phyloP scores from a whole-genome alignment of 1,140 invertebrate genomes.

The Halotydeus destructor region DNA sequence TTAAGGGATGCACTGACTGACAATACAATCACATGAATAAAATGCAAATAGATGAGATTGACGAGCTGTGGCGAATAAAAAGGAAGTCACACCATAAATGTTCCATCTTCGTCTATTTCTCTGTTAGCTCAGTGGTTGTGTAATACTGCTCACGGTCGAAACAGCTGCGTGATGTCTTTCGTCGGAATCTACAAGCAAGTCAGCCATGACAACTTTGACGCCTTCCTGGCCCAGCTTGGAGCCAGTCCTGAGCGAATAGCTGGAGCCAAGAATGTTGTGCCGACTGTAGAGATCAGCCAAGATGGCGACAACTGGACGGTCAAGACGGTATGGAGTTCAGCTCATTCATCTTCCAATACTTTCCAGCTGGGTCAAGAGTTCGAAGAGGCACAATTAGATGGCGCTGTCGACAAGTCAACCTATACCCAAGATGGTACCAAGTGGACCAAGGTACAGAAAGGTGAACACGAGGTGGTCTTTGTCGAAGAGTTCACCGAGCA shows the following conservation, averaged over 20 bases:
- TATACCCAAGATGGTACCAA: slow-evolving; percentile 30
- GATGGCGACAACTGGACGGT: slow-evolving; percentile 33
- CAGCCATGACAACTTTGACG: slow-evolving; percentile 1
- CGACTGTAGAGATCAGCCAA: background rate
- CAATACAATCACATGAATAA: no score
- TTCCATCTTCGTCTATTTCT: no score
- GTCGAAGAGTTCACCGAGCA: background rate
- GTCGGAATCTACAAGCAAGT: slow-evolving; percentile 3
- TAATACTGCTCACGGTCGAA: no score
- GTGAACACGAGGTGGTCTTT: background rate
- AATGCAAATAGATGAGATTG: no score
- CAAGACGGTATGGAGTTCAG: slow-evolving; percentile 59
- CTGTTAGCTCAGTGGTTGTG: no score
- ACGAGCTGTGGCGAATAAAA: no score
- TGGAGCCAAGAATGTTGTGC: background rate
- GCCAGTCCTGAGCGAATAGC: background rate
- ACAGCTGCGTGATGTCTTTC: no score
- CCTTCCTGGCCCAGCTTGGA: slow-evolving; percentile 1
- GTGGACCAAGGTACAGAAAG: slow-evolving; percentile 39
- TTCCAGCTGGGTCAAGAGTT: slow-evolving; percentile 62
- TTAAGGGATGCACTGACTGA: no score
- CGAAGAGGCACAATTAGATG: slow-evolving; percentile 65
- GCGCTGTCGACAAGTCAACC: slow-evolving; percentile 43
- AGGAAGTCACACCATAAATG: no score
- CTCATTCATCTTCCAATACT: slow-evolving; percentile 45